Percentiles rank a stretch among this genome's conserved stretches.
Evolutionary conservation across 1,140 invertebrate genomes (phyloP).

Genomic region (Drosophila ambigua): DNA sequence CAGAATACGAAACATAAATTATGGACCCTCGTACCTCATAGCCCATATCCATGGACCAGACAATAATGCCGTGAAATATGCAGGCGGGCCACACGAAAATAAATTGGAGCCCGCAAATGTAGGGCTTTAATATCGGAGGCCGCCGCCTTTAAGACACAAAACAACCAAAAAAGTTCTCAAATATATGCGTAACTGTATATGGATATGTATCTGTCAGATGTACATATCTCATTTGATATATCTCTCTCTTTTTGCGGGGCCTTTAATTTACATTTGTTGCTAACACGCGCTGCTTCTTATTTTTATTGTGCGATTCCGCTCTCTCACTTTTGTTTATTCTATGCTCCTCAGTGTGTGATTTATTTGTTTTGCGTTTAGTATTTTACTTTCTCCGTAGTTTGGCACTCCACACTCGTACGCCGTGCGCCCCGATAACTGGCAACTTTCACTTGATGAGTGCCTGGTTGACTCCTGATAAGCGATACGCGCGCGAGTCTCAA

Average conservation of each 20-base stretch:
- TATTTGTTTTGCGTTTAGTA: slow-evolving; percentile 66
- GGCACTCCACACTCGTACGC: slow-evolving; percentile 5
- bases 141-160: slow-evolving; percentile 5
- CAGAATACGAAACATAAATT: slow-evolving; percentile 59
- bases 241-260: slow-evolving; percentile 21
- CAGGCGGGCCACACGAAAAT: slow-evolving; percentile 35
- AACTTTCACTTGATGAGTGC: slow-evolving; percentile 43
- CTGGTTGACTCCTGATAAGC: slow-evolving; percentile 64
- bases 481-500: slow-evolving; percentile 49
- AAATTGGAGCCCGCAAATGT: slow-evolving; percentile 59
- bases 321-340: slow-evolving; percentile 52
- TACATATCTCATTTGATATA: too few relatives aligned
- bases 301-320: slow-evolving; percentile 36
- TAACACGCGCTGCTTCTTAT: slow-evolving; percentile 28
- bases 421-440: slow-evolving; percentile 14
- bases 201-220: too few relatives aligned
- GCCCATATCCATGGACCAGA: slow-evolving; percentile 19
- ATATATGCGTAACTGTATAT: too few relatives aligned
- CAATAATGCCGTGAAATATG: slow-evolving; percentile 59
- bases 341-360: slow-evolving; percentile 55
- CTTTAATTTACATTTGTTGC: slow-evolving; percentile 52
- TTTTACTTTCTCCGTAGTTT: slow-evolving; percentile 62
- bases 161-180: background rate
- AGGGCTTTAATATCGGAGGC: slow-evolving; percentile 64
- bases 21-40: slow-evolving; percentile 10